Percentiles rank a stretch among this genome's conserved stretches.
Conservation (phyloP, 2,888 invertebrate genomes). For the Stenodema calcarata region DNA sequence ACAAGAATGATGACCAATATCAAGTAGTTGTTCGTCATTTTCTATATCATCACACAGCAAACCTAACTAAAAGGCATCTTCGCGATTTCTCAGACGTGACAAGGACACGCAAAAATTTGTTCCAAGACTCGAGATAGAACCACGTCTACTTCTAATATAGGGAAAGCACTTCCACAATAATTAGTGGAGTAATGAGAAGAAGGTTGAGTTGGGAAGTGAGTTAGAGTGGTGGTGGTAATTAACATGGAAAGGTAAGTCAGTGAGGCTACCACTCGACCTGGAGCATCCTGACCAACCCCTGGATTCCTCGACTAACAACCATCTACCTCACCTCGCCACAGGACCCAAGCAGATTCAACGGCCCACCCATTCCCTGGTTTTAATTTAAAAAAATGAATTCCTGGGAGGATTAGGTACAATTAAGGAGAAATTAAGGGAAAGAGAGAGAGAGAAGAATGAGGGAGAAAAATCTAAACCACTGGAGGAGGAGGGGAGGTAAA, state of each 20-base stretch:
- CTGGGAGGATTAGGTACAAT: conserved; percentile 18
- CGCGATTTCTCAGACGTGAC: neutral
- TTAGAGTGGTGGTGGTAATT: neutral
- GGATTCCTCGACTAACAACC: neutral
- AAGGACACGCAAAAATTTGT: neutral
- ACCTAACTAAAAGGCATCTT: too few relatives aligned
- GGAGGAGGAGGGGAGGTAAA: neutral
- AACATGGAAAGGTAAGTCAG: neutral
- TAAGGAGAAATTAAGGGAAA: conserved; percentile 21
- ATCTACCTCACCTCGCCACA: neutral
- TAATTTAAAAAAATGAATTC: conserved; percentile 35
- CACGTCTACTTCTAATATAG: neutral
- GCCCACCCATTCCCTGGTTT: neutral
- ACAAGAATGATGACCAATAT: too few relatives aligned
- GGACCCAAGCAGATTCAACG: neutral
- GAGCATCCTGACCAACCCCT: neutral
- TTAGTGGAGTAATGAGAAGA: neutral
- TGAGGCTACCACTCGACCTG: neutral
- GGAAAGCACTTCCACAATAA: neutral
- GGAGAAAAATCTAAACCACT: neutral
- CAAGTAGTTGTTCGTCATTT: too few relatives aligned
- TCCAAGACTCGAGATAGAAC: neutral
- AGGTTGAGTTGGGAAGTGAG: neutral
- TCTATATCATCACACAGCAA: too few relatives aligned
- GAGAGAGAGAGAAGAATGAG: neutral